Evolutionary conservation across 53 echinoderm and acorn worm genomes (phyloP), one percentile per base, ranked within the genome.

Genomic region (Apostichopus leukothele): DNA sequence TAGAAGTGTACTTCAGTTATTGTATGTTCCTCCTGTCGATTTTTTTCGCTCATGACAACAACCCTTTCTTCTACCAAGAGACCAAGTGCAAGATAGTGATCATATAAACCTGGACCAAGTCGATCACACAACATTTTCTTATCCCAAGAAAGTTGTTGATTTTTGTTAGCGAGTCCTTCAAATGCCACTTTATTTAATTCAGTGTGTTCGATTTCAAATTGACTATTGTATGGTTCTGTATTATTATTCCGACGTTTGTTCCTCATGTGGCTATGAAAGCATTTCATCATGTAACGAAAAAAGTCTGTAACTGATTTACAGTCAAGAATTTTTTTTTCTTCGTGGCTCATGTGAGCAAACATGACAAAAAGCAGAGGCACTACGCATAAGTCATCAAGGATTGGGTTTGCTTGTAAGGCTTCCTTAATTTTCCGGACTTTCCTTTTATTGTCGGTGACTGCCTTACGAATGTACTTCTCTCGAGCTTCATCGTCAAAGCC

Each of bases 401-500:
- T 52, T 11, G 78, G 9, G 52, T 78, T 78, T 52, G 51, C n/a
- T 4, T 19, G 13, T n/a, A 78, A 78, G 4, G 16, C 3, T 16
- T 52, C 3, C 18, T 78, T 78, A 3, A 78, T 51, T 78, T 78
- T 78, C 12, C 18, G 13, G 53, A 78, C 53, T 4, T 13, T 19
- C 5, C 52, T 14, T 51, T 50, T 19, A 5, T 78, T 19, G 5
- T 16, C 52, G 9, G 53, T 53, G 53, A 78, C 78, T 12, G 78
- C 78, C 27, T 78, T 78, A 0, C 78, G 78, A 9, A 78, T 78
- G 19, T 78, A 78, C 16, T 51, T 12, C 21, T 78, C 78, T 4
- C 78, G 78, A 0, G 78, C 53, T 11, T 50, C 19, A n/a, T 78
- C 78, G 19, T 78, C 78, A 51, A 78, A 78, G 9, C 78, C 78